Percentiles rank a stretch among this genome's conserved stretches.
Evolutionary conservation across 2,113 vertebrate genomes (phyloP).

Genomic region (Ceyx melanurus): DNA sequence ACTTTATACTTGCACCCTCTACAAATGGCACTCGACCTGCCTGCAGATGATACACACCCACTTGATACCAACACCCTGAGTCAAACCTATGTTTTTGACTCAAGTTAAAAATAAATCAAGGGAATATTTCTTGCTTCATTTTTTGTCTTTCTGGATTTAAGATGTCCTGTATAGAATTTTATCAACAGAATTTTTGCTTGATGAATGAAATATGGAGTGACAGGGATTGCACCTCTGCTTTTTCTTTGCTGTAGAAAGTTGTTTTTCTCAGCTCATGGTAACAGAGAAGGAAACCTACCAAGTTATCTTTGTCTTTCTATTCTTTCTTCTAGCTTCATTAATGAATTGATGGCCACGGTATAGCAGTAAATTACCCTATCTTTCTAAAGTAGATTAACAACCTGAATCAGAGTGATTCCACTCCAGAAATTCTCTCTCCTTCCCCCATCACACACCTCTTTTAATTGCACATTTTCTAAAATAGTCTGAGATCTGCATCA

Average conservation of each 20-base stretch:
- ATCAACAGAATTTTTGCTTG: neutral
- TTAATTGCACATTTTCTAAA: conserved; percentile 28
- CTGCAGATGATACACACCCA: neutral
- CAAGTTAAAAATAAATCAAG: conserved; percentile 11
- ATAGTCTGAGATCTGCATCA: neutral
- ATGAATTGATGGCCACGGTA: neutral
- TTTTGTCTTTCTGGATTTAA: neutral
- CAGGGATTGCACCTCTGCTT: neutral
- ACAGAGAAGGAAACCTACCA: neutral
- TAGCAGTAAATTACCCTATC: neutral
- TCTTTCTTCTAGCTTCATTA: neutral
- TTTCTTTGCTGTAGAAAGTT: neutral
- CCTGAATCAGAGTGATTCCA: neutral
- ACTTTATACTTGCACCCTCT: neutral
- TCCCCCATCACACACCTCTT: neutral
- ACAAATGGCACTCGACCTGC: neutral
- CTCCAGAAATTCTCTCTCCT: neutral
- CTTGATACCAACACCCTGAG: neutral
- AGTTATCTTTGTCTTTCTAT: neutral
- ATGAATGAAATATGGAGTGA: neutral
- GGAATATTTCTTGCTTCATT: neutral
- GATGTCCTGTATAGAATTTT: neutral
- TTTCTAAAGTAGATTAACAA: neutral
- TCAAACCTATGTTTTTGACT: neutral
- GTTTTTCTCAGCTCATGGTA: neutral